Percentiles rank a stretch among this genome's conserved stretches.
Evolutionary conservation across 2,888 invertebrate species (phyloP).

Genomic region (Holacanthella duospinosa): DNA sequence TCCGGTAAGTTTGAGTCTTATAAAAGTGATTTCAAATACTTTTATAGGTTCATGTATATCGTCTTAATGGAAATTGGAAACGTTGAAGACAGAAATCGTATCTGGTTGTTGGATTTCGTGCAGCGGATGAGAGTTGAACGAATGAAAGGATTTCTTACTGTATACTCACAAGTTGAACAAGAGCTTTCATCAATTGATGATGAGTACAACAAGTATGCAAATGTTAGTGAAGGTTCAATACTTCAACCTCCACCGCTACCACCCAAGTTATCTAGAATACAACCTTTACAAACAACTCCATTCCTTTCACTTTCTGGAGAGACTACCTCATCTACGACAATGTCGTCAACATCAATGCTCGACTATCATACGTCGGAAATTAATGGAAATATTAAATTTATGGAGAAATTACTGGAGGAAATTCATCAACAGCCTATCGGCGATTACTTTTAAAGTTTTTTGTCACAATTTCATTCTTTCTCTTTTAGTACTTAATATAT

Average conservation of each 20-base stretch:
- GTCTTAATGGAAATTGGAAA: constrained; percentile 42
- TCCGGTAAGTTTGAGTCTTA: not conserved
- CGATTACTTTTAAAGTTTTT: constrained; percentile 22
- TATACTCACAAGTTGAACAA: constrained; percentile 38
- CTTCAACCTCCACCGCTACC: not conserved
- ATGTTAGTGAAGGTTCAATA: not conserved
- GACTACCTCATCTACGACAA: not conserved
- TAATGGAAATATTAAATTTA: constrained; percentile 24
- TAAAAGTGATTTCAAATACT: too few species aligned
- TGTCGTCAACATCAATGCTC: not conserved
- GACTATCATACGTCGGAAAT: constrained; percentile 15
- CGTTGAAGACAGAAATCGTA: constrained; percentile 39
- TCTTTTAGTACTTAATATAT: too few species aligned
- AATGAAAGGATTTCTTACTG: constrained; percentile 43
- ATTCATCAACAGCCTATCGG: constrained; percentile 18
- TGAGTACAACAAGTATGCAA: constrained; percentile 13
- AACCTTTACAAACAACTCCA: not conserved
- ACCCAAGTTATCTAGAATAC: not conserved
- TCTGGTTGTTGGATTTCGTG: constrained; percentile 42
- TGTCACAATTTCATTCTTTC: too few species aligned
- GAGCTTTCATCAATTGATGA: constrained; percentile 15
- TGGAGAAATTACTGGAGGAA: constrained; percentile 29
- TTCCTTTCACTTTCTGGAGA: not conserved
- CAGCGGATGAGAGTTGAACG: constrained; percentile 43
- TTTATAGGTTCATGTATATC: constrained; percentile 41